phyloP scores from a whole-genome alignment of 2,888 invertebrate genomes.

The Drosophila demipolita region DNA sequence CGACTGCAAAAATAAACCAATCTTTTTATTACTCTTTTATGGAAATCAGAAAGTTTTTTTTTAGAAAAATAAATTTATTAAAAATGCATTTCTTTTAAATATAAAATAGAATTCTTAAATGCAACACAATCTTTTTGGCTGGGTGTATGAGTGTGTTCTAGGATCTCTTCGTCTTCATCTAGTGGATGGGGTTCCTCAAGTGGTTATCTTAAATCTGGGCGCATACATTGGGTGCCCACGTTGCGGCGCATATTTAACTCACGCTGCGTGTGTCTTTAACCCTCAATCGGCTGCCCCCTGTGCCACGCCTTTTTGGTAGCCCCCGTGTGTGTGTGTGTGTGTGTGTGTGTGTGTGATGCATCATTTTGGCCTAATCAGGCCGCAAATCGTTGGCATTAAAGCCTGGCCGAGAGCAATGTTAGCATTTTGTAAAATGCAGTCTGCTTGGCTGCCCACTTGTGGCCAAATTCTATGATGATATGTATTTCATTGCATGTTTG shows the following conservation, averaged over 20 bases:
- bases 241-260: slow-evolving; percentile 72
- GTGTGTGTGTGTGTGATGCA: slow-evolving; percentile 58
- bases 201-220: slow-evolving; percentile 61
- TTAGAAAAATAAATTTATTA: too few species aligned
- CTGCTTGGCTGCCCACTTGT: slow-evolving; percentile 54
- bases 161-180: slow-evolving; percentile 2
- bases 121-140: neutral
- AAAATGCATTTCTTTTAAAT: neutral
- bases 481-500: slow-evolving; percentile 66
- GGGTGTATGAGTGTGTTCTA: neutral
- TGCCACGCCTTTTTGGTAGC: neutral
- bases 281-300: slow-evolving; percentile 1
- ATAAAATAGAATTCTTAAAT: neutral
- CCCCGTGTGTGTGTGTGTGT: slow-evolving; percentile 42
- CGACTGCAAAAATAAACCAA: neutral
- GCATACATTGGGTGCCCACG: slow-evolving; percentile 62
- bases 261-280: slow-evolving; percentile 69
- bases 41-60: too few species aligned
- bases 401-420: slow-evolving; percentile 70
- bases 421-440: slow-evolving; percentile 55
- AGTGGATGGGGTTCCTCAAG: slow-evolving; percentile 15
- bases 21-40: neutral
- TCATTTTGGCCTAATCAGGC: slow-evolving; percentile 77
- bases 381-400: slow-evolving; percentile 79
- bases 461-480: slow-evolving; percentile 47